These are phyloP conservation scores for Eumacrocentrus americanus DNA, from an alignment of 2,888 invertebrate genomes.

Conservation along the genomic window DNA sequence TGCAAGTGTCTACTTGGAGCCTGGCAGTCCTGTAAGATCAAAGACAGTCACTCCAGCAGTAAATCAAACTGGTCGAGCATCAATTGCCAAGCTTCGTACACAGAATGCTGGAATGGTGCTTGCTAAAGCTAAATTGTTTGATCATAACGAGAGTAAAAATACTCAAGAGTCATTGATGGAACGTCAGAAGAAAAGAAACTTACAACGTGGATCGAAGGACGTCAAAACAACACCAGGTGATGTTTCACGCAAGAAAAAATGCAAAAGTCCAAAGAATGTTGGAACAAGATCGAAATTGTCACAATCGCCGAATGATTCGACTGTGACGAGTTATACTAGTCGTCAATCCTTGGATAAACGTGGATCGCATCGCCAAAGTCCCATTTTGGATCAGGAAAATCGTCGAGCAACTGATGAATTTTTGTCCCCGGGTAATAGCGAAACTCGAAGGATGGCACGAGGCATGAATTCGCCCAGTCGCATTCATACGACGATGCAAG, in stretches of 20 bases:
- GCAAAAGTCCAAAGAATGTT: conserved; percentile 35
- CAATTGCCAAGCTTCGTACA: conserved; percentile 73
- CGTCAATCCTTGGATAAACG: conserved; percentile 32
- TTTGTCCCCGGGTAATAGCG: conserved; percentile 8
- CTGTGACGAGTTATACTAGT: conserved; percentile 28
- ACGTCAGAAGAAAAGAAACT: conserved; percentile 21
- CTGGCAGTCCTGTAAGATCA: conserved; percentile 46
- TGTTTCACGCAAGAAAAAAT: conserved; percentile 29
- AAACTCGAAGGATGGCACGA: conserved; percentile 22
- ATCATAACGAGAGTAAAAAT: conserved; percentile 57
- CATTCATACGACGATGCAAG: conserved; percentile 18
- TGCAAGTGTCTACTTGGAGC: conserved; percentile 66
- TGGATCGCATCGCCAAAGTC: conserved; percentile 24
- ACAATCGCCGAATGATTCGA: conserved; percentile 34
- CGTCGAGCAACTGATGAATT: conserved; percentile 15
- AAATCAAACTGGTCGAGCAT: conserved; percentile 70
- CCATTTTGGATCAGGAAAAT: conserved; percentile 33
- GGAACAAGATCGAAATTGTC: conserved; percentile 34
- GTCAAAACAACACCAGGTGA: conserved; percentile 23
- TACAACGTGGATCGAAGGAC: conserved; percentile 12
- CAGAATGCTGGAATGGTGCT: conserved; percentile 83
- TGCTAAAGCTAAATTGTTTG: conserved; percentile 79
- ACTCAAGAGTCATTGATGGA: conserved; percentile 17
- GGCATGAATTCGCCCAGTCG: conserved; percentile 30
- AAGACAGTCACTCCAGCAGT: conserved; percentile 46